These are phyloP conservation scores for Eurytoma adleriae DNA, from an alignment of 2,888 invertebrate species.

Conservation along the genomic window DNA sequence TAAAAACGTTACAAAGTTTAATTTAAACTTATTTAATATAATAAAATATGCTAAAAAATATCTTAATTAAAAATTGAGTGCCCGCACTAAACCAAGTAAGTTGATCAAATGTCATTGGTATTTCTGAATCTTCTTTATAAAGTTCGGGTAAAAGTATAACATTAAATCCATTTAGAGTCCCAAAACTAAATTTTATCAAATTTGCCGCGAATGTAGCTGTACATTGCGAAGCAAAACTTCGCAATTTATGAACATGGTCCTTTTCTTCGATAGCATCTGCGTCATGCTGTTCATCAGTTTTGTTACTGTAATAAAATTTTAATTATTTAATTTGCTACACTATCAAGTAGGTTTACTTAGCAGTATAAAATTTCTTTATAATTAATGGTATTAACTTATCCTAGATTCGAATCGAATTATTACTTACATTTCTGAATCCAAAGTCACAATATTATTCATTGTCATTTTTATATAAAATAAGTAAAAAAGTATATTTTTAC, in stretches of 20 bases:
- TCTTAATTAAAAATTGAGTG: neutral
- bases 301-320: too few species aligned
- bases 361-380: too few species aligned
- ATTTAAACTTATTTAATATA: neutral
- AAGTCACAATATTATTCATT: too few species aligned
- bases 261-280: too few species aligned
- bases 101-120: neutral
- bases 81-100: constrained; percentile 16
- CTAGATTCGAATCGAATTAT: too few species aligned
- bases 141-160: neutral
- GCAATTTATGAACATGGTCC: neutral
- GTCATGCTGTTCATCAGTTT: too few species aligned
- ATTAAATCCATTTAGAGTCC: neutral
- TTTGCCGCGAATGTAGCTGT: neutral
- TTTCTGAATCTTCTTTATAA: neutral
- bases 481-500: too few species aligned
- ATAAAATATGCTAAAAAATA: neutral
- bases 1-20: neutral
- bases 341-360: too few species aligned
- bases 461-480: too few species aligned
- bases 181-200: neutral
- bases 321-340: too few species aligned
- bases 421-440: too few species aligned
- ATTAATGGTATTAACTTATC: too few species aligned
- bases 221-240: neutral